Conservation (phyloP, 2,797 vertebrate species). For the Dendrocincla tyrannina region DNA sequence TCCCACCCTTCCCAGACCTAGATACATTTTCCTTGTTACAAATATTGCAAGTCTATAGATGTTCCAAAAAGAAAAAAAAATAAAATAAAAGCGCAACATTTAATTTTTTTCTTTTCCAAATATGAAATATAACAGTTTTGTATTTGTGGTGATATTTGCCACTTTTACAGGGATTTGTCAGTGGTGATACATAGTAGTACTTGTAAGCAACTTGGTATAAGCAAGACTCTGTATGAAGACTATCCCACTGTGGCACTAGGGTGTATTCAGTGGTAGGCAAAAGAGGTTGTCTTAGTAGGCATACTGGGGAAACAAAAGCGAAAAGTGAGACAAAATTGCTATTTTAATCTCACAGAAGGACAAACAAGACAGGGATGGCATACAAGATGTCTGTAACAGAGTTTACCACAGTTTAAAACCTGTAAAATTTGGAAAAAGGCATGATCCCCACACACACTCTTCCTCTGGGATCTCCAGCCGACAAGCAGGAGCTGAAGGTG, state of each 20-base stretch:
- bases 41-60: background rate
- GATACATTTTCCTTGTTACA: background rate
- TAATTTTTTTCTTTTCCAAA: background rate
- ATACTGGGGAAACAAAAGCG: background rate
- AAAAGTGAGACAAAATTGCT: background rate
- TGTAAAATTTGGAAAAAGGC: slow-evolving; percentile 15
- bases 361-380: background rate
- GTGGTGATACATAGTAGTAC: background rate
- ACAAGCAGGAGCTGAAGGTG: slow-evolving; percentile 13
- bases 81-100: background rate
- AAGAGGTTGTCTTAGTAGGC: background rate
- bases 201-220: background rate
- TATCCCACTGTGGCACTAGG: background rate
- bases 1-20: background rate
- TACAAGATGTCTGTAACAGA: background rate
- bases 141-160: background rate
- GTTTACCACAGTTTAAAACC: background rate
- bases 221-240: background rate
- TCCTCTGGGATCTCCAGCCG: slow-evolving; percentile 1
- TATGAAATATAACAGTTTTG: background rate
- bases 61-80: background rate
- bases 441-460: background rate
- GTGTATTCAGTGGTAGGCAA: background rate
- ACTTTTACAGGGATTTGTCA: background rate
- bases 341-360: background rate